Percentiles rank a stretch among this genome's conserved stretches.
These are phyloP conservation scores for Henricia sp. DNA, from an alignment of 53 echinoderm and acorn worm genomes.

Conservation along the genomic window DNA sequence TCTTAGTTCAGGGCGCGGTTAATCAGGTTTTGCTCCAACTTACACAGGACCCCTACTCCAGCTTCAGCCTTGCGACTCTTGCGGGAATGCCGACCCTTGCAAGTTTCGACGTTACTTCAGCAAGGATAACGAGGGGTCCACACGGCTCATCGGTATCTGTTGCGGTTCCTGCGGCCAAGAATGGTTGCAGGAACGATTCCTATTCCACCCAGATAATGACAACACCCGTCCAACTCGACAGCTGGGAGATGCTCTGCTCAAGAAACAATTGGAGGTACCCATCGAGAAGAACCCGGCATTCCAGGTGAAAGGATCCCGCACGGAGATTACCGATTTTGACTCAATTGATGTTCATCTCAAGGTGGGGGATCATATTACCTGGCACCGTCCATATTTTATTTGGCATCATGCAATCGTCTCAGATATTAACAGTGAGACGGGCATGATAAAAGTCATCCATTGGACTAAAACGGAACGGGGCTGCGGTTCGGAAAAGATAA, in stretches of 20 bases:
- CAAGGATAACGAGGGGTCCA: neutral
- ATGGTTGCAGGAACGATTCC: conserved; percentile 27
- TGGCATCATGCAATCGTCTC: conserved; percentile 76
- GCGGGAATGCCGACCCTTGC: conserved; percentile 9
- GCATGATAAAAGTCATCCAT: conserved; percentile 35
- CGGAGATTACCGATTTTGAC: conserved; percentile 28
- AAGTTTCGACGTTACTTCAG: conserved; percentile 20
- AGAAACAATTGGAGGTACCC: conserved; percentile 16
- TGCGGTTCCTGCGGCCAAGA: conserved; percentile 23
- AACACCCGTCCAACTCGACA: conserved; percentile 6
- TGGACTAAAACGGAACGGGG: conserved; percentile 13
- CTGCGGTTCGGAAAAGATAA: neutral
- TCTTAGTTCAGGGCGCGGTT: neutral
- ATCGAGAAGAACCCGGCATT: conserved; percentile 30
- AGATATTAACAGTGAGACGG: neutral
- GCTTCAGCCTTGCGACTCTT: conserved; percentile 2
- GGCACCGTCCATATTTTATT: conserved; percentile 32
- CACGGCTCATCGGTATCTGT: conserved; percentile 19
- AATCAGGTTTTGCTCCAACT: neutral
- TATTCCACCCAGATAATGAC: conserved; percentile 12
- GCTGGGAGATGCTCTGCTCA: conserved; percentile 6
- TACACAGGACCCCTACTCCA: neutral
- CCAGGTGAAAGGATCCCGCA: conserved; percentile 22
- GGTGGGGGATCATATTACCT: conserved; percentile 66
- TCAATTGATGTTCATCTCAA: conserved; percentile 15